Evolutionary conservation across 2,113 vertebrate species (phyloP), one percentile per base, ranked within the genome.

Genomic region (Phoenicopterus ruber): DNA sequence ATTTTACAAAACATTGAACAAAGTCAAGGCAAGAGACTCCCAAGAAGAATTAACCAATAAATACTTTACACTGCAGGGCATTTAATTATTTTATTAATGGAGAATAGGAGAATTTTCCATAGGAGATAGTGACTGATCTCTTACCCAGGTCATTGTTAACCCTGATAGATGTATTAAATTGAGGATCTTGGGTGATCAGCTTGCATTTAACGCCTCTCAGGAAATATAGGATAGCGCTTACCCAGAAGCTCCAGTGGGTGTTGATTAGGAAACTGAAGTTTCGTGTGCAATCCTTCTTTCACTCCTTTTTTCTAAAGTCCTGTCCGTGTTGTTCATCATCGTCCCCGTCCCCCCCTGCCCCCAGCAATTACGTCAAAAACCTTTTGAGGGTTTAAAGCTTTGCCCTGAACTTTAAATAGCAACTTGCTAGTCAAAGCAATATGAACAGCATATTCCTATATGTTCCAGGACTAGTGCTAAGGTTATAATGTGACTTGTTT

Each of bases 1-100:
- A 76, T 94, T 86, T 96, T 89, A 90, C 78, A 91, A 94, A 96
- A 91, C 76, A 69, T 65, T 91, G 54, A 92, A 90, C 65, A 92
- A 93, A 93, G 61, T 70, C 34, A 94, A 90, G 84, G 91, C 44
- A 89, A 90, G 17, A 1, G 47, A 34, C 40, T 92, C 81, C 26
- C 38, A 81, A 70, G 42, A 82, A 90, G 46, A 84, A 79, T 82
- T 93, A 94, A 47, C 62, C 59, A 62, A 71, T 50, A 83, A 36
- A 36, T 86, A 57, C 42, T 55, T 76, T n/a, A n/a, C 9, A 26
- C 71, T 52, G 38, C 22, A 36, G 62, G 72, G 32, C 87, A 77
- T 82, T 73, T 83, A 91, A 85, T 82, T 66, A 50, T 93, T 97
- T 91, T 84, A 90, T 81, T 82, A 67, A 69, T 79, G 55, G 38